Conservation (phyloP, 2,888 invertebrate genomes). For the Amorpha juglandis region DNA sequence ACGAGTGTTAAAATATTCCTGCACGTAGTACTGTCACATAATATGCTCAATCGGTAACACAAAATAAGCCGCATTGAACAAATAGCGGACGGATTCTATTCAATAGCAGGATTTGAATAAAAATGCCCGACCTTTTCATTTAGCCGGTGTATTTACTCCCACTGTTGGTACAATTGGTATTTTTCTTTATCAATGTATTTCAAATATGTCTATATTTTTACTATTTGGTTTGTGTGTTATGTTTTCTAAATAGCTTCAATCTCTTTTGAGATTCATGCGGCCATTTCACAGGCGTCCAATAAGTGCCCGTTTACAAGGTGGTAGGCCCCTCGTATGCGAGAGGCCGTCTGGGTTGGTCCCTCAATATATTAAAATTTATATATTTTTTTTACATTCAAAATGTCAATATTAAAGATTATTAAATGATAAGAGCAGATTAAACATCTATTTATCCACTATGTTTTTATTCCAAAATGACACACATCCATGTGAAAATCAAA, state of each 20-base stretch:
- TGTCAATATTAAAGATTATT: too few relatives aligned
- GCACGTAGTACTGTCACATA: conserved; percentile 33
- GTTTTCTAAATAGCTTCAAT: not conserved
- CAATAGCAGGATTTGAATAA: conserved; percentile 59
- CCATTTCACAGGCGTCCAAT: too few relatives aligned
- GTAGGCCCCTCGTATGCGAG: too few relatives aligned
- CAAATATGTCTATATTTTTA: conserved; percentile 17
- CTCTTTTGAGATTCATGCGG: too few relatives aligned
- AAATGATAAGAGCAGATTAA: too few relatives aligned
- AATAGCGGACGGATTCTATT: conserved; percentile 62
- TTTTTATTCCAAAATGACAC: not conserved
- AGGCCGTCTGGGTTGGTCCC: too few relatives aligned
- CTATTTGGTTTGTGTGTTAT: not conserved
- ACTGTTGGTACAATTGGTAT: conserved; percentile 25
- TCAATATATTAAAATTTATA: too few relatives aligned
- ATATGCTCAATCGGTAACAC: conserved; percentile 64
- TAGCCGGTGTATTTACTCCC: conserved; percentile 40
- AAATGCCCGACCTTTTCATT: conserved; percentile 69
- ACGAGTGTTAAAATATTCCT: not conserved
- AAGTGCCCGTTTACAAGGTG: too few relatives aligned
- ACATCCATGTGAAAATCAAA: not conserved
- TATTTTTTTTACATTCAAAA: too few relatives aligned
- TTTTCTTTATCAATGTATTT: conserved; percentile 26
- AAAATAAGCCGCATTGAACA: conserved; percentile 65
- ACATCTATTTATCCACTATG: too few relatives aligned